A percentile compares a stretch with the other conserved stretches of the same genome.
Conservation (phyloP, 2,888 invertebrate genomes). For the Lordiphosa andalusiaca region DNA sequence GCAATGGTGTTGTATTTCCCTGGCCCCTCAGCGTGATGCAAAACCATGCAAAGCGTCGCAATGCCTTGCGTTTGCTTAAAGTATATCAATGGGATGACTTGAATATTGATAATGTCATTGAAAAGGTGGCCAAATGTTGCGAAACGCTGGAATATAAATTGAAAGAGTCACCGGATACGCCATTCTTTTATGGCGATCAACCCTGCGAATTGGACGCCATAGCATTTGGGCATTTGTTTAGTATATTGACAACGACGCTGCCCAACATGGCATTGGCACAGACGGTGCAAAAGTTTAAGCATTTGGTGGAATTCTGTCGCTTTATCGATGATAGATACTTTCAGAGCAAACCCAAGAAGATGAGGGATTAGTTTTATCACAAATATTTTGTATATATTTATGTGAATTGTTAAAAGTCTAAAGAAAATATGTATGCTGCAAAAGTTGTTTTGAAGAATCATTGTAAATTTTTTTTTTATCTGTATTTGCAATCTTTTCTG, state of each 20-base stretch:
- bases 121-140: slow-evolving; percentile 89
- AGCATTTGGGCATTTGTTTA: slow-evolving; percentile 98
- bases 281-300: slow-evolving; percentile 88
- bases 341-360: slow-evolving; percentile 47
- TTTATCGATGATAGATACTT: slow-evolving; percentile 92
- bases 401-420: no score
- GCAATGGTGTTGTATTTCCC: slow-evolving; percentile 94
- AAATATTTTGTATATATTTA: no score
- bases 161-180: slow-evolving; percentile 85
- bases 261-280: slow-evolving; percentile 91
- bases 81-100: slow-evolving; percentile 92
- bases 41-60: slow-evolving; percentile 87
- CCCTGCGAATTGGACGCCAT: slow-evolving; percentile 98
- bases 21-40: slow-evolving; percentile 94
- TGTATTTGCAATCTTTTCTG: no score
- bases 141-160: slow-evolving; percentile 92
- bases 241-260: slow-evolving; percentile 93
- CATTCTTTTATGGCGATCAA: slow-evolving; percentile 88
- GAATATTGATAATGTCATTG: slow-evolving; percentile 87
- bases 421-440: no score
- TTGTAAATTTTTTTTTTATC: no score
- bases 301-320: slow-evolving; percentile 90
- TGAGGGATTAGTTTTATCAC: neutral
- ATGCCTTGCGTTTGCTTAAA: slow-evolving; percentile 86
- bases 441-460: no score